Percentiles rank a stretch among this genome's conserved stretches.
Conservation (phyloP, 2,113 vertebrate genomes). For the Gadus macrocephalus region DNA sequence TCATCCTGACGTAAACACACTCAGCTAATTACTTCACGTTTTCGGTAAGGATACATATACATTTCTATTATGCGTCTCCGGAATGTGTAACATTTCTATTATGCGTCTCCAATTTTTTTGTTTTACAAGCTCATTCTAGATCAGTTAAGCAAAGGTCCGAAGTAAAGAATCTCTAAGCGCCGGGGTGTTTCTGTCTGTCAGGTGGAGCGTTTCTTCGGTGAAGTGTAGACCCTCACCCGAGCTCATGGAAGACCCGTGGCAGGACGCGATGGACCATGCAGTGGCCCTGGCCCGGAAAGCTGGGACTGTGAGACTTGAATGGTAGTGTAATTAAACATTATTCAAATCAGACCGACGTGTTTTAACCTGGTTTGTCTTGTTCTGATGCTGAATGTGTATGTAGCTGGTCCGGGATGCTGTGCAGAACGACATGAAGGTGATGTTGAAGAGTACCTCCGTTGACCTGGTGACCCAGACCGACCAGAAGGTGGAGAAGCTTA, state of each 20-base stretch:
- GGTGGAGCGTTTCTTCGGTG: too few species aligned
- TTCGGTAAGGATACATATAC: too few species aligned
- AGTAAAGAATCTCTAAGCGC: too few species aligned
- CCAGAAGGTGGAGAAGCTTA: slow-evolving; percentile 92
- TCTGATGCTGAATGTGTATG: background rate
- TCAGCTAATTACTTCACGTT: too few species aligned
- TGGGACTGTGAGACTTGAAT: slow-evolving; percentile 56
- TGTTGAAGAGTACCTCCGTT: slow-evolving; percentile 88
- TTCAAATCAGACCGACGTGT: background rate
- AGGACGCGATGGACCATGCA: slow-evolving; percentile 69
- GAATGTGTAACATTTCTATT: too few species aligned
- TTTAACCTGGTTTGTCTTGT: background rate
- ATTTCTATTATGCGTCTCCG: too few species aligned
- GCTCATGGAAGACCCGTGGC: slow-evolving; percentile 64
- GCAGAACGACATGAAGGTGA: slow-evolving; percentile 78
- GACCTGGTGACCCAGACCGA: slow-evolving; percentile 94
- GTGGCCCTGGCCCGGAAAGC: slow-evolving; percentile 61
- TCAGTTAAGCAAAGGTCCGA: too few species aligned
- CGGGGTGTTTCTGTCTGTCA: too few species aligned
- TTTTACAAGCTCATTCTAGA: too few species aligned
- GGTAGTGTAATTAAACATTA: background rate
- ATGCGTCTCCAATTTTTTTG: too few species aligned
- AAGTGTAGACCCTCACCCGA: too few species aligned
- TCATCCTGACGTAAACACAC: too few species aligned
- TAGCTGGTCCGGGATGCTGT: slow-evolving; percentile 84